Percentiles rank a stretch among this genome's conserved stretches.
Conservation (phyloP, 2,113 vertebrate genomes). For the Megaleporinus macrocephalus region DNA sequence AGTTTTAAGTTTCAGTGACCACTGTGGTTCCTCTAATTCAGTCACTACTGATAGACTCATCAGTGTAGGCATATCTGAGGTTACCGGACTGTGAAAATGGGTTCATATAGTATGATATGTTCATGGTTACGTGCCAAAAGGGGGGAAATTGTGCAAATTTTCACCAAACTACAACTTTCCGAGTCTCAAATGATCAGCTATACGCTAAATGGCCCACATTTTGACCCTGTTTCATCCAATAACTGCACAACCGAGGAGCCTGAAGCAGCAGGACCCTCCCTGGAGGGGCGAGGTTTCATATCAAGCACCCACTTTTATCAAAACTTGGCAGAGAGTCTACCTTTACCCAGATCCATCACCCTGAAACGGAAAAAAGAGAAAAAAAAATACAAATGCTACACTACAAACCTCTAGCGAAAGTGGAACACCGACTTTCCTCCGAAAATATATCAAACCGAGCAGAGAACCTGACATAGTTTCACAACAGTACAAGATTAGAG, state of each 20-base stretch:
- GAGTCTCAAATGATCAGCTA: too few species aligned
- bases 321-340: background rate
- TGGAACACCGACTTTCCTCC: conserved; percentile 15
- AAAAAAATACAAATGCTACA: background rate
- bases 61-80: too few species aligned
- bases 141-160: too few species aligned
- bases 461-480: conserved; percentile 21
- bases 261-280: conserved; percentile 11
- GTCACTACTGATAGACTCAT: too few species aligned
- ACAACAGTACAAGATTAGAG: conserved; percentile 6
- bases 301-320: conserved; percentile 19
- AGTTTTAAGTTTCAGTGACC: too few species aligned
- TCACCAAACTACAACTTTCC: too few species aligned
- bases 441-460: conserved; percentile 7
- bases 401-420: background rate
- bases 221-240: conserved; percentile 31
- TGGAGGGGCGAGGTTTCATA: background rate
- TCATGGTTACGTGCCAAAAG: too few species aligned
- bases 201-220: too few species aligned
- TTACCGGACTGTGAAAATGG: too few species aligned
- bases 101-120: too few species aligned
- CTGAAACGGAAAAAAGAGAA: background rate
- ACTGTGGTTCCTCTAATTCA: too few species aligned
- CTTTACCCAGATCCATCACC: conserved; percentile 6
- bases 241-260: background rate